Evolutionary conservation across 2,797 vertebrate species (phyloP), one percentile per base, ranked within the genome.

Genomic region (Neosilurus hyrtlii): DNA sequence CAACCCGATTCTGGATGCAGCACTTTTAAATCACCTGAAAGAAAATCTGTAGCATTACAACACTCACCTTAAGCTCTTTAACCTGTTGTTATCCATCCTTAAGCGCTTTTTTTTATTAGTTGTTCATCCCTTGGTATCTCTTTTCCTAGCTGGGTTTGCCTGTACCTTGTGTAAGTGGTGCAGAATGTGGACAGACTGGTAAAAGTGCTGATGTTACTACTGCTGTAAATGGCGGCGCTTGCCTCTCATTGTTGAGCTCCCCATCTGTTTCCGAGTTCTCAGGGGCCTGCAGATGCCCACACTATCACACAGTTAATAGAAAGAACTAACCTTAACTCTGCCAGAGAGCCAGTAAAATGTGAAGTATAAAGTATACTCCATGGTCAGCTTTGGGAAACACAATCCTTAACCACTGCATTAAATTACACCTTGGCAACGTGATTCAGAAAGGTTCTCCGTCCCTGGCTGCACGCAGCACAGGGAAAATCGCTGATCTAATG

Each of bases 401-500:
- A 30, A 66, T 54, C 24, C 49, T 79, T 54, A 66, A 79, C 0
- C 49, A 22, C 22, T 22, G 49, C 49, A 54, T 65, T 79, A 30
- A 66, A 66, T 30, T n/a, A 63, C 51, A 79, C n/a, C 30, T 26
- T 67, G 49, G 43, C 26, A 35, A 10, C 12, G 62, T 4, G 9
- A 54, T 52, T 54, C 61, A 20, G n/a, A 52, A 79, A 54, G 24
- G 26, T 79, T 30, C 43, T 79, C 14, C 30, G 18, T 79, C 52
- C 12, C 26, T 35, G 35, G 24, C 62, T n/a, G 62, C 11, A 8
- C 22, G 18, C 22, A 54, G 77, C 62, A 30, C 24, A 14, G 57
- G n/a, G 57, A 49, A 78, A 78, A 5, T 30, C 3, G 51, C 78
- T 79, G 78, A 54, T 79, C 78, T 79, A 22, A 79, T 67, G 51